Base-by-base conservation (phyloP, 1,140 invertebrate species). In the Drosophila prosaltans region DNA sequence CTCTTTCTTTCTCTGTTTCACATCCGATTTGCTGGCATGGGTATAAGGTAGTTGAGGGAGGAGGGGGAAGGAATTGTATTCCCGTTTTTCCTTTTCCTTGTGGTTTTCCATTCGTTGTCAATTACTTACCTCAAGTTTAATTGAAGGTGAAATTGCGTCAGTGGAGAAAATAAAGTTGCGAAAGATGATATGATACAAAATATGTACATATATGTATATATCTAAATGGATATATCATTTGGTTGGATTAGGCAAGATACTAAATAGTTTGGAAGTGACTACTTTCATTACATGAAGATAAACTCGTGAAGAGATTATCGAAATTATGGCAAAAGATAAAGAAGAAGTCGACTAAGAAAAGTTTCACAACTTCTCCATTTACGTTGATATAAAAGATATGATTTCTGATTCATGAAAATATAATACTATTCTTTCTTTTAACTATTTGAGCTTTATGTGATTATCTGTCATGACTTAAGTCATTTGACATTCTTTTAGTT, bases 101-200 rank as follows among this genome's bases (percentile, higher is more conserved):
- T 43, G 63, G 45, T 74, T 83, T 80, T 83, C 70, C 65, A 79
- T 76, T 75, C 79, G 76, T 51, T 70, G 81, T 81, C 84, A 88
- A 88, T 89, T 89, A 88, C 80, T 89, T 89, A 88, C 80, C 85
- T 78, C 73, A 88, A 88, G 84, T 88, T 88, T 88, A 88, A 88
- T 89, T 88, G 84, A 88, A 88, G 85, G 85, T 88, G 84, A 88
- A 88, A 88, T 89, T 80, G 71, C 67, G 80, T 77, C 59, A 64
- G 66, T 63, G 55, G 41, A 32, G 43, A 58, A 58, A 61, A 70
- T 36, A 64, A 74, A 82, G 74, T 59, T 78, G 51, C 77, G 69
- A 78, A 69, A 69, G 40, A 40, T 67, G 69, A 82, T 73, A 79
- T 48, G 65, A 51, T 24, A 51, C 45, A 51, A 51, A 3, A 36